Percentiles rank a stretch among this genome's conserved stretches.
These are phyloP conservation scores for Poecile atricapillus DNA, from an alignment of 2,113 vertebrate genomes.

Conservation along the genomic window DNA sequence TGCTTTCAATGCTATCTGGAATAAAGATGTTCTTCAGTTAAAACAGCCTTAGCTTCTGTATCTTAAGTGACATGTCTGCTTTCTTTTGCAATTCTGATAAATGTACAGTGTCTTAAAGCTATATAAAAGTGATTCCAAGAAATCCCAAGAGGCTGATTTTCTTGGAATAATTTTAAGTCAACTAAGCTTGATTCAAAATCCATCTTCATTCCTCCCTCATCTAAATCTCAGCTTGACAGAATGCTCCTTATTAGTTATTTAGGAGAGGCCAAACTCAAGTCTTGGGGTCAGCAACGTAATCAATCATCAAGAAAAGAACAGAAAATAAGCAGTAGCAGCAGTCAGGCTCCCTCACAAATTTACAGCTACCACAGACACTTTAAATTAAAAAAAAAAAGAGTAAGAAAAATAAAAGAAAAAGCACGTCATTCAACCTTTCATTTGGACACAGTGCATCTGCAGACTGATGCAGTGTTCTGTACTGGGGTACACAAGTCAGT, in stretches of 20 bases:
- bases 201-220: slow-evolving; percentile 40
- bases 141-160: slow-evolving; percentile 48
- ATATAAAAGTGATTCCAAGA: slow-evolving; percentile 31
- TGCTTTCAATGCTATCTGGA: slow-evolving; percentile 6
- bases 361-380: background rate
- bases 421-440: background rate
- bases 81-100: slow-evolving; percentile 35
- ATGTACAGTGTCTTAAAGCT: slow-evolving; percentile 33
- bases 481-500: background rate
- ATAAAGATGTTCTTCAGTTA: slow-evolving; percentile 22
- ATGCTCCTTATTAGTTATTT: slow-evolving; percentile 49
- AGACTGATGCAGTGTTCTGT: background rate
- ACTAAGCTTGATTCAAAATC: slow-evolving; percentile 51
- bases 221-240: slow-evolving; percentile 55
- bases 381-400: background rate
- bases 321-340: background rate
- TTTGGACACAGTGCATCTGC: background rate
- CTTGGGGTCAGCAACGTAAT: slow-evolving; percentile 46
- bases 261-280: slow-evolving; percentile 31
- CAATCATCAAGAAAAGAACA: slow-evolving; percentile 22
- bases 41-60: background rate
- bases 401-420: background rate
- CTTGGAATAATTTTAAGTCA: slow-evolving; percentile 48
- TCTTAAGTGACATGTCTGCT: background rate
- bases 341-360: background rate